These are phyloP conservation scores for Netelia melanura DNA, from an alignment of 2,888 invertebrate genomes.

Conservation along the genomic window DNA sequence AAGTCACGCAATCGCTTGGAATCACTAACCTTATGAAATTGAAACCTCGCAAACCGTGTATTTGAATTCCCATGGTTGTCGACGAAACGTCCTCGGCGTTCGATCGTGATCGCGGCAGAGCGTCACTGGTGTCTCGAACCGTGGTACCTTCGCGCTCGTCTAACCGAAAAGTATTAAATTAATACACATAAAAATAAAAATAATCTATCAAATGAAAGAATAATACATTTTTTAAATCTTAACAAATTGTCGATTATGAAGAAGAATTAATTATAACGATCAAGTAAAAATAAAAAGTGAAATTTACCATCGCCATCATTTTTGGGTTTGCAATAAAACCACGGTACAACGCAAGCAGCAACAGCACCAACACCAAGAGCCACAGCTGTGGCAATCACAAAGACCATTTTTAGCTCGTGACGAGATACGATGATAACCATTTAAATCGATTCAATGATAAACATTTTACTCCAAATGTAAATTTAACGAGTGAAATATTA, in stretches of 20 bases:
- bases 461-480: background rate
- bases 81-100: constrained; percentile 19
- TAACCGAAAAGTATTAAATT: constrained; percentile 8
- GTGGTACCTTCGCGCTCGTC: constrained; percentile 31
- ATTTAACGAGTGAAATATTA: background rate
- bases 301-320: constrained; percentile 51
- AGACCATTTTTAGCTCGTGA: constrained; percentile 62
- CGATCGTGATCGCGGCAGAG: constrained; percentile 12
- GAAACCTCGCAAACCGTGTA: constrained; percentile 32
- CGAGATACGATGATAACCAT: constrained; percentile 15
- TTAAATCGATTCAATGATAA: constrained; percentile 21
- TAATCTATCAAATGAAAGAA: background rate
- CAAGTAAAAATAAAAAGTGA: background rate
- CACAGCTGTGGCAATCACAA: constrained; percentile 47
- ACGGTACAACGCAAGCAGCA: constrained; percentile 65
- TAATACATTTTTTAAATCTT: background rate
- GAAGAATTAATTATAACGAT: constrained; percentile 11
- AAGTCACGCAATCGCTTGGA: background rate
- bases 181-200: background rate
- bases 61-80: constrained; percentile 8
- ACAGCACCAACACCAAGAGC: constrained; percentile 61
- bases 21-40: constrained; percentile 43
- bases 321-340: constrained; percentile 60
- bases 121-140: constrained; percentile 8
- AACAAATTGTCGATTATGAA: background rate